Percentiles rank a stretch among this genome's conserved stretches.
Evolutionary conservation across 2,888 invertebrate species (phyloP).

Genomic region (Physocephala rufipes): DNA sequence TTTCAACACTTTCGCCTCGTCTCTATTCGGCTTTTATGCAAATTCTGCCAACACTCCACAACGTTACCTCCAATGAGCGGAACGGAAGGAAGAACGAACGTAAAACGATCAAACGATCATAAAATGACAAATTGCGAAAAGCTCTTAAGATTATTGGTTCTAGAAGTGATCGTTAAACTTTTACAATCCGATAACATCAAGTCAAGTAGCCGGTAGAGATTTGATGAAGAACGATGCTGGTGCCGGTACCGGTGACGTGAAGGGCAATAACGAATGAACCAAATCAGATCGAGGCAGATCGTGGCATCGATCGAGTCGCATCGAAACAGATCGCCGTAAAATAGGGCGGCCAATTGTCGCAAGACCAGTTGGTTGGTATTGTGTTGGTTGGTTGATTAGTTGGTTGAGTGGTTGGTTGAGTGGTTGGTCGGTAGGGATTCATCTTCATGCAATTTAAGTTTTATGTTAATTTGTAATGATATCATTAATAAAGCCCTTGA

Average conservation of each 20-base stretch:
- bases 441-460: constrained; percentile 23
- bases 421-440: not conserved
- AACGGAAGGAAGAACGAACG: too few species aligned
- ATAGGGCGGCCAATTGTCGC: not conserved
- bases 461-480: constrained; percentile 45
- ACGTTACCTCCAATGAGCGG: not conserved
- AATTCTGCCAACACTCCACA: not conserved
- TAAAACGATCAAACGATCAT: not conserved
- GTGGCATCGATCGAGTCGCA: too few species aligned
- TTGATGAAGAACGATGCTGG: too few species aligned
- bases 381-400: too few species aligned
- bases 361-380: not conserved
- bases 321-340: too few species aligned
- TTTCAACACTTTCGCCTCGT: too few species aligned
- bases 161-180: constrained; percentile 22
- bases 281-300: too few species aligned
- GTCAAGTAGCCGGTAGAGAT: not conserved
- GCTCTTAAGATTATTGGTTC: constrained; percentile 22
- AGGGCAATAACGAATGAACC: too few species aligned
- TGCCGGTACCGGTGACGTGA: too few species aligned
- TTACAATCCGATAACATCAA: constrained; percentile 11
- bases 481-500: constrained; percentile 39
- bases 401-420: too few species aligned
- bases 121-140: constrained; percentile 36
- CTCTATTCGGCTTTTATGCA: not conserved